phyloP scores from a whole-genome alignment of 1,140 invertebrate species.

The Wiebesia pumilae region DNA sequence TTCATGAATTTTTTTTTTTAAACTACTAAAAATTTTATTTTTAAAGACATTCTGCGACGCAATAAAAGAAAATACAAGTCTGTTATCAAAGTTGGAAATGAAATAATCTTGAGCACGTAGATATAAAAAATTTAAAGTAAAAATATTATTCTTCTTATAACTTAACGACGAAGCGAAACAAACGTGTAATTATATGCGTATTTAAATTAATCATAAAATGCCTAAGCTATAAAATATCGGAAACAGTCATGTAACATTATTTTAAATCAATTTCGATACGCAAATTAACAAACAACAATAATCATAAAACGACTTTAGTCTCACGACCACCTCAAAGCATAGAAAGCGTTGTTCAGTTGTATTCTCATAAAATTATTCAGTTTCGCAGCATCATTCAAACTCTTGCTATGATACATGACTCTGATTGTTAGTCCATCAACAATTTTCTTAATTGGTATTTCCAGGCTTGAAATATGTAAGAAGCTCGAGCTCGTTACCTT shows the following conservation, averaged over 20 bases:
- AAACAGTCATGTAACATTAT: not conserved
- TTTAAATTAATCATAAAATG: not conserved
- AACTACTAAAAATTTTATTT: too few relatives aligned
- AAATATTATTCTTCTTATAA: not conserved
- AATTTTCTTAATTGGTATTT: not conserved
- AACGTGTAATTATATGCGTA: not conserved
- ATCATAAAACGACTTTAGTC: not conserved
- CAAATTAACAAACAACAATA: not conserved
- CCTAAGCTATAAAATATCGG: not conserved
- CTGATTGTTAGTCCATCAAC: not conserved
- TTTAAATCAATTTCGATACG: not conserved
- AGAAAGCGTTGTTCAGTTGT: not conserved
- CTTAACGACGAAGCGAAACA: not conserved
- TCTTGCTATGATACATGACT: not conserved
- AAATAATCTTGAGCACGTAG: not conserved
- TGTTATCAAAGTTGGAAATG: not conserved
- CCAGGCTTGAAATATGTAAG: not conserved
- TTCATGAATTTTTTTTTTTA: too few relatives aligned
- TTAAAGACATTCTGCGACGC: too few relatives aligned
- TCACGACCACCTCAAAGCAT: not conserved
- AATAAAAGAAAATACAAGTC: too few relatives aligned
- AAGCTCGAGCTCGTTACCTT: not conserved
- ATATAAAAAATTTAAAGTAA: not conserved
- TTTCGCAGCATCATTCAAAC: not conserved
- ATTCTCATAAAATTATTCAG: not conserved